Base-by-base conservation (phyloP, 2,888 invertebrate species). In the Drosophila rubida region DNA sequence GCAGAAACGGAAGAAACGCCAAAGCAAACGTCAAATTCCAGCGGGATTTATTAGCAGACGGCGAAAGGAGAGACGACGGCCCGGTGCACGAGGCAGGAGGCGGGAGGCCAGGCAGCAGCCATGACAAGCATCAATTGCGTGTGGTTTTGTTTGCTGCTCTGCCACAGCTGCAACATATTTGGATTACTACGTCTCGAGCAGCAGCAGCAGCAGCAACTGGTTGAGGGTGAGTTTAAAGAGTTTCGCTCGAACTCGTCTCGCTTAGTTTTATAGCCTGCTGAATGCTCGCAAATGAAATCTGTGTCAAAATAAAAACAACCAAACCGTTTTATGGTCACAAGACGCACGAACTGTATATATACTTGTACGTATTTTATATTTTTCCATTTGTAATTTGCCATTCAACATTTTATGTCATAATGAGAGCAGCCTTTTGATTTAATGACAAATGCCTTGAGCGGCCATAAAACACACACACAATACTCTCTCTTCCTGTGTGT, bases 381-480 rank as follows among this genome's bases (percentile, higher is more conserved):
- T 72, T 60, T 53, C 61, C 64, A 78, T 71, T 78, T 67, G 32
- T 54, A 62, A 75, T 71, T 72, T 58, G 53, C 53, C 48, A 13
- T 51, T 30, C 44, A 45, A 22, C 48, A 54, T 78, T 82, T 82
- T 69, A 87, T 82, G 68, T 77, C 75, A 82, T 85, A 79, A 83
- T 83, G 87, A 87, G 87, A 66, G 68, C 69, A 77, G 86, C 71
- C 74, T 85, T 85, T 83, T 87, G 87, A 77, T 87, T 87, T 85
- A 85, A 87, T 81, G 82, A 71, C 79, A 76, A 74, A 79, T 81
- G 78, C 49, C 60, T 41, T 50, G 55, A 57, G 48, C 37, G 44
- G 74, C 82, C 79, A 81, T 87, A 87, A 85, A 87, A 73, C 46
- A 66, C 55, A 60, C 23, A 45, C 60, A 54, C 39, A 61, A 19